These are phyloP conservation scores for Malachius bipustulatus DNA, from an alignment of 2,888 invertebrate genomes.

Conservation along the genomic window DNA sequence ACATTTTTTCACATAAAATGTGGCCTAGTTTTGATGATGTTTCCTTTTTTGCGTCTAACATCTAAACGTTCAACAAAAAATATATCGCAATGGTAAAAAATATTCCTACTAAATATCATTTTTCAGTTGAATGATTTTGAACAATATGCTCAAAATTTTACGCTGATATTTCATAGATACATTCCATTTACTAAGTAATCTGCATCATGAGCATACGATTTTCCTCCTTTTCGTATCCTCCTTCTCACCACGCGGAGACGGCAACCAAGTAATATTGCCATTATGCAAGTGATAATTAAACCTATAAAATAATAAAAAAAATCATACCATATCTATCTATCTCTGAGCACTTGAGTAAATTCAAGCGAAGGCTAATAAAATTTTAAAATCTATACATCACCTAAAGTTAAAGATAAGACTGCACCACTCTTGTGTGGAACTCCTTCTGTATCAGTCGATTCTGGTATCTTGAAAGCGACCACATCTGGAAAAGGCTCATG, in stretches of 20 bases:
- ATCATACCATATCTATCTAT: background rate
- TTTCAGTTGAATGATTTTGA: no score
- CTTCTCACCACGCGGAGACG: slow-evolving; percentile 66
- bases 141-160: no score
- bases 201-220: slow-evolving; percentile 82
- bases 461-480: slow-evolving; percentile 27
- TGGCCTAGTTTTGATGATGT: no score
- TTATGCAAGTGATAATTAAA: slow-evolving; percentile 64
- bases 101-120: no score
- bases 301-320: slow-evolving; percentile 40
- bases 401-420: slow-evolving; percentile 64
- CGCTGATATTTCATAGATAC: slow-evolving; percentile 75
- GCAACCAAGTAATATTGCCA: slow-evolving; percentile 73
- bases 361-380: no score
- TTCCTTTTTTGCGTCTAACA: no score
- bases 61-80: no score
- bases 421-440: no score
- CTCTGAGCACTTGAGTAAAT: background rate
- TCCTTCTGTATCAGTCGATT: slow-evolving; percentile 51
- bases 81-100: no score
- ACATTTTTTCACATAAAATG: no score
- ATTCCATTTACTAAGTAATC: slow-evolving; percentile 97
- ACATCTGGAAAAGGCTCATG: slow-evolving; percentile 27
- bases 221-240: slow-evolving; percentile 62
- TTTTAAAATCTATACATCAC: slow-evolving; percentile 31